phyloP scores from a whole-genome alignment of 1,140 invertebrate species.

The Prorops nasuta region DNA sequence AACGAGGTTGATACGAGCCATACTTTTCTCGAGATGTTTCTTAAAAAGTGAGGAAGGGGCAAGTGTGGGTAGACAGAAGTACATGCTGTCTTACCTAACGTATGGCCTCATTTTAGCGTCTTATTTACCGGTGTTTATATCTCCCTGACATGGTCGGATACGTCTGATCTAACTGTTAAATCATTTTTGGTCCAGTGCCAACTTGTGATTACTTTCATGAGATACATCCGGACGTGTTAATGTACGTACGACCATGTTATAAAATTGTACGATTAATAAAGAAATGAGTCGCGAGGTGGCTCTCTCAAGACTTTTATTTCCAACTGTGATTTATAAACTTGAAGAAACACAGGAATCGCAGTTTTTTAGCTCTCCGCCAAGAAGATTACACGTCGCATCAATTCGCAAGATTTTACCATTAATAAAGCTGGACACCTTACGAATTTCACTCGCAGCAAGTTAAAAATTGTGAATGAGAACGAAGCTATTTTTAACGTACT shows the following conservation, averaged over 20 bases:
- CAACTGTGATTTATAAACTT: background rate
- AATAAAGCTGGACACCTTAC: too few species aligned
- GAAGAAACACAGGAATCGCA: background rate
- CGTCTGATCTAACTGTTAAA: slow-evolving; percentile 20
- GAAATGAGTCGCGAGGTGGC: background rate
- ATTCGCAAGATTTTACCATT: too few species aligned
- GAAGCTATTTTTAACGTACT: too few species aligned
- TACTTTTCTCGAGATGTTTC: too few species aligned
- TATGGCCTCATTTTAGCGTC: slow-evolving; percentile 4
- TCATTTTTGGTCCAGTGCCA: slow-evolving; percentile 28
- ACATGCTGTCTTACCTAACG: too few species aligned
- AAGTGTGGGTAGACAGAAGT: too few species aligned
- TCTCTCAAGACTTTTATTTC: background rate
- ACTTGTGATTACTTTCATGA: slow-evolving; percentile 5
- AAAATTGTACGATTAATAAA: background rate
- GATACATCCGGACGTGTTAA: background rate
- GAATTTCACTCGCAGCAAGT: too few species aligned
- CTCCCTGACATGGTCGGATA: slow-evolving; percentile 22
- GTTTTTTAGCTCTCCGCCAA: too few species aligned
- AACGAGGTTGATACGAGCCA: too few species aligned
- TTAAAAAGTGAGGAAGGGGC: too few species aligned
- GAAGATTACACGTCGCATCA: too few species aligned
- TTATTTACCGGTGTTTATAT: slow-evolving; percentile 26
- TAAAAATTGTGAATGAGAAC: too few species aligned
- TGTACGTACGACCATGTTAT: background rate